Conservation (phyloP, 2,888 invertebrate species). For the Drosophila greeni region DNA sequence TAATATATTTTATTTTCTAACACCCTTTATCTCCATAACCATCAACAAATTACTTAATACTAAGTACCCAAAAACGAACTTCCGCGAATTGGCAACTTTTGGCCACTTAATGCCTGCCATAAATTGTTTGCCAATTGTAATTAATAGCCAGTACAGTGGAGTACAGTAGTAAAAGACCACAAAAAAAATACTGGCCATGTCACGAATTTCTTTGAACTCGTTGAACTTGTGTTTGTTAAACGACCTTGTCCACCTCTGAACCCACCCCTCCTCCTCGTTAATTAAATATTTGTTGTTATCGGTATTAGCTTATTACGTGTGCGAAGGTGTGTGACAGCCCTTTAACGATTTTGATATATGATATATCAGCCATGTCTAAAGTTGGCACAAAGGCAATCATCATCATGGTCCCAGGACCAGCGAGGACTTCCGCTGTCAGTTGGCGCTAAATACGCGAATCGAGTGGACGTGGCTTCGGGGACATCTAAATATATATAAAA, state of each 20-base stretch:
- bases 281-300: conserved; percentile 68
- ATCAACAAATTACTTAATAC: conserved; percentile 6
- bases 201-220: conserved; percentile 21
- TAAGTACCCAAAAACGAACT: too few species aligned
- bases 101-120: conserved; percentile 11
- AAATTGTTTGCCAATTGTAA: conserved; percentile 51
- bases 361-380: conserved; percentile 18
- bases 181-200: conserved; percentile 13
- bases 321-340: conserved; percentile 36
- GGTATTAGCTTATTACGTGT: conserved; percentile 57
- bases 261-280: conserved; percentile 43
- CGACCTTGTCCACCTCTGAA: conserved; percentile 22
- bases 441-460: conserved; percentile 42
- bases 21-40: background rate
- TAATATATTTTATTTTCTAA: background rate
- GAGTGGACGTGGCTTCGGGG: conserved; percentile 35
- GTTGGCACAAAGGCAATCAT: conserved; percentile 31
- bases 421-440: conserved; percentile 51
- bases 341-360: conserved; percentile 54
- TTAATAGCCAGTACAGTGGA: conserved; percentile 13
- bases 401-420: conserved; percentile 31
- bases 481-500: background rate
- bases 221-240: conserved; percentile 19
- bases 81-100: background rate
- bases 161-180: background rate